phyloP scores from a whole-genome alignment of 2,113 vertebrate species.

The Microcebus jonahi region DNA sequence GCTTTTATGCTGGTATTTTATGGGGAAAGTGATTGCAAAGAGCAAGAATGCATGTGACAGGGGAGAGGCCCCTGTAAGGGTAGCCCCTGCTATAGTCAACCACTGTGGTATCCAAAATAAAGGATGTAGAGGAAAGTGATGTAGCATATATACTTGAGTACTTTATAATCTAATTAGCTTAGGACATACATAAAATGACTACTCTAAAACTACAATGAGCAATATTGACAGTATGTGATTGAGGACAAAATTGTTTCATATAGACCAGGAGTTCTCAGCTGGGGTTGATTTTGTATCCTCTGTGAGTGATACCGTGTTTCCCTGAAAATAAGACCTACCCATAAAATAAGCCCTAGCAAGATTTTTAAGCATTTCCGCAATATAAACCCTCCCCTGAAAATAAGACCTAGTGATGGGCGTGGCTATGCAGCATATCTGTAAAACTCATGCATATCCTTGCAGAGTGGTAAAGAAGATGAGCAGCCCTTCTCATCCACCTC shows the following conservation, averaged over 20 bases:
- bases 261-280: not conserved
- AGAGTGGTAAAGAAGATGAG: too few relatives aligned
- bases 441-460: too few relatives aligned
- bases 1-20: not conserved
- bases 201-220: not conserved
- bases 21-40: not conserved
- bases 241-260: not conserved
- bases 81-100: not conserved
- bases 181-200: not conserved
- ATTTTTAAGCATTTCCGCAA: too few relatives aligned
- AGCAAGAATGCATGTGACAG: not conserved
- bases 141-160: not conserved
- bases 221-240: not conserved
- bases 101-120: not conserved
- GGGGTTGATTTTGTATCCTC: not conserved
- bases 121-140: not conserved
- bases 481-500: too few relatives aligned
- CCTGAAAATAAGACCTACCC: too few relatives aligned
- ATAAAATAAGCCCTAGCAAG: too few relatives aligned
- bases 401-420: too few relatives aligned
- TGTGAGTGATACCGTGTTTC: not conserved
- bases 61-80: too few relatives aligned
- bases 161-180: not conserved
- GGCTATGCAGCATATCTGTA: too few relatives aligned
- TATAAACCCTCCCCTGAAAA: too few relatives aligned